phyloP scores from a whole-genome alignment of 1,140 invertebrate genomes.

The Neuroterus valhalla region DNA sequence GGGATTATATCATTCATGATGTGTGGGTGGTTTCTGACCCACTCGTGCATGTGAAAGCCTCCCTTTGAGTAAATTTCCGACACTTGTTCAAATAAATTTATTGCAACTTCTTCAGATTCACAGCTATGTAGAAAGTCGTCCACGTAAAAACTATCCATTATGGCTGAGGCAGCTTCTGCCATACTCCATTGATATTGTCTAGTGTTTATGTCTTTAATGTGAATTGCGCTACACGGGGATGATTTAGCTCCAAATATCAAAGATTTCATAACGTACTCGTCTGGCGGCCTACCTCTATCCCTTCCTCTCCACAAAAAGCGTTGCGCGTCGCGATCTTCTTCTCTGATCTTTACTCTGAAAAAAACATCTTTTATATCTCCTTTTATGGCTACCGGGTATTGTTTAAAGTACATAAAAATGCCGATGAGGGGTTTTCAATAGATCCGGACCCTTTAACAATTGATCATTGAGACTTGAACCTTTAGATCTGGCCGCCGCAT shows the following conservation, averaged over 20 bases:
- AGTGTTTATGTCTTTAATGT: conserved; percentile 54
- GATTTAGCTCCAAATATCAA: conserved; percentile 62
- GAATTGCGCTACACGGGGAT: conserved; percentile 57
- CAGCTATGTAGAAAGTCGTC: conserved; percentile 35
- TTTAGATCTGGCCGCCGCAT: too few species aligned
- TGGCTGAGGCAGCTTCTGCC: neutral
- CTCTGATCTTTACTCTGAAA: conserved; percentile 49
- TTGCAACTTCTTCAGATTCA: neutral
- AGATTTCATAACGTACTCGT: conserved; percentile 52
- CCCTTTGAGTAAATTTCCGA: too few species aligned
- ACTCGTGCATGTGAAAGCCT: too few species aligned
- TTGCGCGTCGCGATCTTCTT: conserved; percentile 50
- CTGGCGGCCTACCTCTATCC: conserved; percentile 13
- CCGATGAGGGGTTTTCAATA: neutral
- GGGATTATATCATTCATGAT: too few species aligned
- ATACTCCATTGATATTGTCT: neutral
- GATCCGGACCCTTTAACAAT: neutral
- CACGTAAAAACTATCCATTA: conserved; percentile 33
- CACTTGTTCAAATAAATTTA: too few species aligned
- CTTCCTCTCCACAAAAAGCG: conserved; percentile 55
- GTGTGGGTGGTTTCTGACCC: too few species aligned
- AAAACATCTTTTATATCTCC: conserved; percentile 67
- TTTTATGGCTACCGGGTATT: neutral
- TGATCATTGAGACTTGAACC: too few species aligned
- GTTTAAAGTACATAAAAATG: too few species aligned